Evolutionary conservation across 2,797 vertebrate species (phyloP), one percentile per base, ranked within the genome.

Genomic region (Capromys pilorides): DNA sequence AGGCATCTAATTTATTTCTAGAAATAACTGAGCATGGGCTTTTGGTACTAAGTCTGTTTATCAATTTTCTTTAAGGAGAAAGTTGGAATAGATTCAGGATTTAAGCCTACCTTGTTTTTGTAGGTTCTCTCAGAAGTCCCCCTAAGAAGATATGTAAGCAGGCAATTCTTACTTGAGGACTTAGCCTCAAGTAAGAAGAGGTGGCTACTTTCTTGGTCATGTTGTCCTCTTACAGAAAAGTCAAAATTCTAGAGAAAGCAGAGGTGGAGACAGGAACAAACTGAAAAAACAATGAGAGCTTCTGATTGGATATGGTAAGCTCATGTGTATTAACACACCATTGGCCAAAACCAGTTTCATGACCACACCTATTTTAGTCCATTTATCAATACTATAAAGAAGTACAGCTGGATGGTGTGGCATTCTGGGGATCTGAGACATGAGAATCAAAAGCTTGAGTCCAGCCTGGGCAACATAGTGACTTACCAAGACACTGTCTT

Each of bases 41-140:
- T 82, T 69, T 67, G 39, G 59, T 86, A 66, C 36, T 39, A 11
- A 78, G 57, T 69, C 5, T 80, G 26, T 90, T 86, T 81, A 49
- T 90, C 67, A 86, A 67, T 16, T 54, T 81, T 86, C 41, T 89
- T 75, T 89, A 45, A 93, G 66, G 39, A 85, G 16, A 78, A 88
- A 3, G 9, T 36, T 87, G 81, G 57, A 64, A 64, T 13, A 57
- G 16, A 93, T 71, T 57, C 31, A 45, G 88, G 24, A 75, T 77
- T 21, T 18, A 75, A 45, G 5, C 66, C 28, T 84, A n/a, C 21
- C 45, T 84, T 61, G 26, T 24, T 62, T 77, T 54, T 54, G 57
- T 33, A 16, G 73, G 24, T 85, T 75, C 9, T 88, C 57, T 10
- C 36, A 81, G n/a, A 73, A 94, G 49, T 6, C 81, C 21, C n/a